Evolutionary conservation across 2,888 invertebrate species (phyloP).

Genomic region (Mycalesis mineus): DNA sequence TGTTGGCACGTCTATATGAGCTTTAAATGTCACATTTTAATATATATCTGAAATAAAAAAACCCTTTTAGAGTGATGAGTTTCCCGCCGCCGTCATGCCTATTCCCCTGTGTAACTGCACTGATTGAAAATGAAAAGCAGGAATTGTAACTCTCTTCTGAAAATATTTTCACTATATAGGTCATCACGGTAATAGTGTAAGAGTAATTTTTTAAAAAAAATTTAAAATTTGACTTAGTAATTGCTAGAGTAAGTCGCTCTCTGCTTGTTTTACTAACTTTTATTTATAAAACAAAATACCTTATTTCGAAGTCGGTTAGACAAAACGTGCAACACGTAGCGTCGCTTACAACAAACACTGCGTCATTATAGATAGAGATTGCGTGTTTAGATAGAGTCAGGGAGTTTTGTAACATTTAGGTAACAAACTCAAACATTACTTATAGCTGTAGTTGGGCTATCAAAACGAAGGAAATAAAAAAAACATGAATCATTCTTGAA

Average conservation of each 20-base stretch:
- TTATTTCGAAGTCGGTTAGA: no score
- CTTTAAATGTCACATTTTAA: conserved; percentile 18
- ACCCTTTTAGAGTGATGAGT: conserved; percentile 27
- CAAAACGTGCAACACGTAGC: neutral
- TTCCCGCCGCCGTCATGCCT: conserved; percentile 12
- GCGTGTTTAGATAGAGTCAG: neutral
- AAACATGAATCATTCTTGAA: no score
- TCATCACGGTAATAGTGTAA: conserved; percentile 9
- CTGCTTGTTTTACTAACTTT: no score
- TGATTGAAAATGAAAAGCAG: conserved; percentile 26
- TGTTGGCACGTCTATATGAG: neutral
- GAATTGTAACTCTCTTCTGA: conserved; percentile 19
- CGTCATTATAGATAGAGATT: neutral
- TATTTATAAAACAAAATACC: no score
- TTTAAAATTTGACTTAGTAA: no score
- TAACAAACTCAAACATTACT: no score
- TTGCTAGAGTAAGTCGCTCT: no score
- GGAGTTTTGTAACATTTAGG: neutral
- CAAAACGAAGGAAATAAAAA: no score
- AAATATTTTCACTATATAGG: conserved; percentile 22
- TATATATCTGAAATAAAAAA: conserved; percentile 16
- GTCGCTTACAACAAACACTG: neutral
- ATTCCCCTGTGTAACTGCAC: conserved; percentile 17
- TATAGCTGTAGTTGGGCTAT: no score
- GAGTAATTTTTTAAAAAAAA: no score